Conservation (phyloP, 1,140 invertebrate genomes). For the Oscheius sp. region DNA sequence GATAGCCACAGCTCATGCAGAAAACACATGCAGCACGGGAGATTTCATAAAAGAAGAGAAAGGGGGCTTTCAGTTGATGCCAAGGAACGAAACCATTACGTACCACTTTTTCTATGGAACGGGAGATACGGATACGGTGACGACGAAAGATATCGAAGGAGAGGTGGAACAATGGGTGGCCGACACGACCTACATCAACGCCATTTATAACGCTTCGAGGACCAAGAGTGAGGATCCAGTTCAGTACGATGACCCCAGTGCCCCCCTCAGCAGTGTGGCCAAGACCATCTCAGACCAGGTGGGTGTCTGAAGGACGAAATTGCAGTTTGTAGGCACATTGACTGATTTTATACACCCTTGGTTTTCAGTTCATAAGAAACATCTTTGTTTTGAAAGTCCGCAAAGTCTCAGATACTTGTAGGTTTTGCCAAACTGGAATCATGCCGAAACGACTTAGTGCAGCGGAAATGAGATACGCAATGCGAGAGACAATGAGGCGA, state of each 20-base stretch:
- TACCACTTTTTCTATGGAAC: slow-evolving; percentile 26
- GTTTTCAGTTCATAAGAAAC: too few species aligned
- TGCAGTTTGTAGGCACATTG: too few species aligned
- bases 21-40: neutral
- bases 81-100: neutral
- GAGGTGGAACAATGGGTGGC: slow-evolving; percentile 8
- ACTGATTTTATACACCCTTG: too few species aligned
- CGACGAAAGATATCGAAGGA: neutral
- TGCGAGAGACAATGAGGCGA: too few species aligned
- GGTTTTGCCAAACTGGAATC: too few species aligned
- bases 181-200: neutral
- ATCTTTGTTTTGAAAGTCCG: too few species aligned
- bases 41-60: too few species aligned
- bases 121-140: neutral
- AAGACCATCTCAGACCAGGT: neutral
- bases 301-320: slow-evolving; percentile 2
- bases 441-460: too few species aligned
- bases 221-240: neutral
- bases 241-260: neutral
- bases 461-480: too few species aligned
- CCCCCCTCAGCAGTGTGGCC: neutral
- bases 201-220: neutral
- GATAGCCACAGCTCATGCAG: neutral
- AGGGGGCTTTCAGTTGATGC: neutral
- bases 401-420: too few species aligned